Percentiles rank a stretch among this genome's conserved stretches.
These are phyloP conservation scores for Eidolon dupreanum DNA, from an alignment of 2,797 vertebrate genomes.

Conservation along the genomic window DNA sequence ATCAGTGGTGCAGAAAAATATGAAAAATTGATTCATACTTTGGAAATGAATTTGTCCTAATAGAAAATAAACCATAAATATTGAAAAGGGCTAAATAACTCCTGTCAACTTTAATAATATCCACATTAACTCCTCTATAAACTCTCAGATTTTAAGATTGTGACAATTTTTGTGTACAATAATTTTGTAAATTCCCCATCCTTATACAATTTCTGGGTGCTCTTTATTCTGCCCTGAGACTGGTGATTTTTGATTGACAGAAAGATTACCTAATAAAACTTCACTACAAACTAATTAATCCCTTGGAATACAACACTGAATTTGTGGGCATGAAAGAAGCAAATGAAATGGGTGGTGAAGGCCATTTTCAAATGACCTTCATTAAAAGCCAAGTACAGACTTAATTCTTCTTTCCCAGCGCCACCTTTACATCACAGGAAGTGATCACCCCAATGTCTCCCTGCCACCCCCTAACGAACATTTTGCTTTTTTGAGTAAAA, in stretches of 20 bases:
- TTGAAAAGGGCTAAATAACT: slow-evolving; percentile 30
- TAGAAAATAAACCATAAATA: slow-evolving; percentile 65
- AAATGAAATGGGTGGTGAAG: slow-evolving; percentile 86
- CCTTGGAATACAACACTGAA: slow-evolving; percentile 85
- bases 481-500: not conserved
- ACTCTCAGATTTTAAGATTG: not conserved
- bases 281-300: slow-evolving; percentile 88
- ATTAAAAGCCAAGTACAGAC: slow-evolving; percentile 82
- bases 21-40: slow-evolving; percentile 55
- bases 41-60: slow-evolving; percentile 63
- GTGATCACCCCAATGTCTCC: accelerated
- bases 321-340: slow-evolving; percentile 85
- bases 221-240: slow-evolving; percentile 76
- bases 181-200: slow-evolving; percentile 58
- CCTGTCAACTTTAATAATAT: slow-evolving; percentile 33
- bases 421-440: not conserved
- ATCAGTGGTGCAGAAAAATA: slow-evolving; percentile 6
- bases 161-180: slow-evolving; percentile 52
- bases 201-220: slow-evolving; percentile 72
- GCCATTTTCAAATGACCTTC: slow-evolving; percentile 85
- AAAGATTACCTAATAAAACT: slow-evolving; percentile 88
- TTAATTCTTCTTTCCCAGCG: slow-evolving; percentile 48
- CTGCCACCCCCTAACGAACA: accelerated
- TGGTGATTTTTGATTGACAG: slow-evolving; percentile 85
- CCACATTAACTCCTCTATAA: slow-evolving; percentile 28